These are phyloP conservation scores for Temnothorax ravouxi DNA, from an alignment of 2,888 invertebrate genomes.

Conservation along the genomic window DNA sequence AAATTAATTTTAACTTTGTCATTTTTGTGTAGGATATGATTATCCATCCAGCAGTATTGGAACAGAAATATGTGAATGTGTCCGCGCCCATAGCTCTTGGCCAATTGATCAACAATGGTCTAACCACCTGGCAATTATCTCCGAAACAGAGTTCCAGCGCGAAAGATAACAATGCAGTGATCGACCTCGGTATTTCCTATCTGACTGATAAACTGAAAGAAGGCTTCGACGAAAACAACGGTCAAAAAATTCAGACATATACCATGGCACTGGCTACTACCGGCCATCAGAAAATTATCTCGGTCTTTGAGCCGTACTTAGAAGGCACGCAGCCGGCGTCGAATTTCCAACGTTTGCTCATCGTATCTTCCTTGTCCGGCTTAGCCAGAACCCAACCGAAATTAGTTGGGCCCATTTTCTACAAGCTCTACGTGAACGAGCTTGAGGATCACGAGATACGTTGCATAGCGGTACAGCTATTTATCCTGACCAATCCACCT, in stretches of 20 bases:
- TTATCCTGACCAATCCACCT: constrained; percentile 89
- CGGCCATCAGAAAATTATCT: constrained; percentile 89
- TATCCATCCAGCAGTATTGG: constrained; percentile 86
- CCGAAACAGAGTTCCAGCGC: constrained; percentile 87
- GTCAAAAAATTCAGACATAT: constrained; percentile 88
- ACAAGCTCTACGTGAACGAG: constrained; percentile 90
- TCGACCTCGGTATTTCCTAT: constrained; percentile 88
- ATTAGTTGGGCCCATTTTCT: constrained; percentile 88
- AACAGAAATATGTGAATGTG: constrained; percentile 87
- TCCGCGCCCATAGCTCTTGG: constrained; percentile 89
- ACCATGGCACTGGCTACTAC: constrained; percentile 90
- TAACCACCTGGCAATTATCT: constrained; percentile 86
- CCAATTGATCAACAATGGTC: constrained; percentile 88
- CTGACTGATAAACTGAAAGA: constrained; percentile 87
- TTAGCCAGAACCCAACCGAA: constrained; percentile 87
- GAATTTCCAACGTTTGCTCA: constrained; percentile 89
- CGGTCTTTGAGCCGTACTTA: constrained; percentile 90
- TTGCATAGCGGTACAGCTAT: constrained; percentile 88
- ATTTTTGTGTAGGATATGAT: constrained; percentile 85
- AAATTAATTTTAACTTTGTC: not conserved
- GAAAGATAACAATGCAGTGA: not conserved
- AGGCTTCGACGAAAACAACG: constrained; percentile 88
- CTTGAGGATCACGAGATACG: constrained; percentile 89
- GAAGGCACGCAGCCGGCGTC: constrained; percentile 88
- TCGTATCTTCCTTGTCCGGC: constrained; percentile 88